phyloP scores from a whole-genome alignment of 2,113 vertebrate genomes.

The Otocyon megalotis region DNA sequence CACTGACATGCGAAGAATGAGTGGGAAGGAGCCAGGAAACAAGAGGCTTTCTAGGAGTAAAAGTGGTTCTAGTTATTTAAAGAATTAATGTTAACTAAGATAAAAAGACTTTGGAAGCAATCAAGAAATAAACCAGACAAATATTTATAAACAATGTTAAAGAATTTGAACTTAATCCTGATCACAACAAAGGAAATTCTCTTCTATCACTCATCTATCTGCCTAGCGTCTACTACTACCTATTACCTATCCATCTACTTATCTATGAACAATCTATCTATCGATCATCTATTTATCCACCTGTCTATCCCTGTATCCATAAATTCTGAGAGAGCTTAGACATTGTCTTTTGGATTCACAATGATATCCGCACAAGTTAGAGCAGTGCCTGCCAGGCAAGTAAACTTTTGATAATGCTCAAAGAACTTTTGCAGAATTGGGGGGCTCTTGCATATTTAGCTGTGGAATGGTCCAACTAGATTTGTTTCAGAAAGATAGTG shows the following conservation, averaged over 20 bases:
- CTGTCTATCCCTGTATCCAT: not conserved
- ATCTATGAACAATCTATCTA: not conserved
- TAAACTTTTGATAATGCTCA: not conserved
- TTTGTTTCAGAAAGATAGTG: not conserved
- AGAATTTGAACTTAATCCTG: not conserved
- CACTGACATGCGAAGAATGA: no score
- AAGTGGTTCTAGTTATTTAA: not conserved
- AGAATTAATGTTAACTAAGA: not conserved
- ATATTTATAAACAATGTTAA: not conserved
- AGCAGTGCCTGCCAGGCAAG: not conserved
- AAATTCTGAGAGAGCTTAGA: not conserved
- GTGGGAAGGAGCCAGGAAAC: not conserved
- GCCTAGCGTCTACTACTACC: not conserved
- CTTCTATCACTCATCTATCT: not conserved
- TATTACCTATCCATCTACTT: not conserved
- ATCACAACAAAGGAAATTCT: not conserved
- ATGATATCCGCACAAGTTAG: not conserved
- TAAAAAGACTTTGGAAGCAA: not conserved
- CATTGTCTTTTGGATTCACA: not conserved
- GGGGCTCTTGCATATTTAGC: no score
- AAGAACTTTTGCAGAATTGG: not conserved
- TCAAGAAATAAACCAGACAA: not conserved
- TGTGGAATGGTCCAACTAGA: not conserved
- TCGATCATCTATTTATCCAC: not conserved
- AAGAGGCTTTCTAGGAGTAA: fast-evolving